Base-by-base conservation (phyloP, 2,888 invertebrate species). In the Caenorhabditis macrosperma region DNA sequence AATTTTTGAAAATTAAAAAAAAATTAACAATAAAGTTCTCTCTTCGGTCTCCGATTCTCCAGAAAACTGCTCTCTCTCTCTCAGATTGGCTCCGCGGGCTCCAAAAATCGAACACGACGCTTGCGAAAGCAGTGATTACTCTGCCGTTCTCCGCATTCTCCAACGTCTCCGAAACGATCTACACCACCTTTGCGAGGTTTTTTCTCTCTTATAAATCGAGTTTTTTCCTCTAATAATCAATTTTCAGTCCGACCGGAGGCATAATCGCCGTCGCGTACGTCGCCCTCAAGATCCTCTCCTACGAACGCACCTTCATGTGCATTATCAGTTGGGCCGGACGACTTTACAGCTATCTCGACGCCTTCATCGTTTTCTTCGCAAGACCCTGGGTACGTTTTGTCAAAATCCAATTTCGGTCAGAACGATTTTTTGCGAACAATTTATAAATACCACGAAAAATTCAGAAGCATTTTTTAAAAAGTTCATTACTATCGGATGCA, bases 101-200 rank as follows among this genome's bases (percentile, higher is more conserved):
- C 28, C 85, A 88, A 60, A 78, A 83, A 20, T 90, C 91, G 1
- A 90, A 91, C 9, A 92, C 92, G 1, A 93, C 93, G 1, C 90
- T 93, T 46, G 87, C 91, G 12, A 86, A 92, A 15, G 92, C 92
- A 2, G 64, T 92, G 4, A 85, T 91, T 20, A 85, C 88, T 28
- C 82, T 92, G 64, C 97, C 97, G 0, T 90, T 95, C 24, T 94
- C 94, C 90, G 57, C 64, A 44, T 82, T 88, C 41, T 52, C 59
- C 12, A 61, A 71, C 4, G 17, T 81, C 24, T 87, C 87, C 9
- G 84, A 87, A 33, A 66, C 57, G 7, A 61, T 87, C 26, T 88
- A 85, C 76, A 55, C 17, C n/a, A 84, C 81, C 1, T 38, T 83
- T 9, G 78, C 82, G 17, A 82, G 82, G 75, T 79, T 52, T n/a